Evolutionary conservation across 1,140 invertebrate species (phyloP).

Genomic region (Cephus cinctus): DNA sequence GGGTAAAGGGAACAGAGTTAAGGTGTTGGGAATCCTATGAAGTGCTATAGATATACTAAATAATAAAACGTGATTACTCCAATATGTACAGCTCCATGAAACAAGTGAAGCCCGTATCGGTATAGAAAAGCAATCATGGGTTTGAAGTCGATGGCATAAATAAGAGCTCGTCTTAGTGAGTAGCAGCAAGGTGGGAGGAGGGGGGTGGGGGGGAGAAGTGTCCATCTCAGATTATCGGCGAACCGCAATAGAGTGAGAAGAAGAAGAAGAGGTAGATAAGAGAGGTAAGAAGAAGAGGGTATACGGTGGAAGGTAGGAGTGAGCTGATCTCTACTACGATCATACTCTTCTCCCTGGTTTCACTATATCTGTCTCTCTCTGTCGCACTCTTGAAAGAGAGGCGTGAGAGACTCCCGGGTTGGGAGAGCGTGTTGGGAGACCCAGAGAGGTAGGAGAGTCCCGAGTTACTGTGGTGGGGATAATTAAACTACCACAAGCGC

Average conservation of each 20-base stretch:
- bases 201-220: neutral
- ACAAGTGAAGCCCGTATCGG: neutral
- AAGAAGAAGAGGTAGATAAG: neutral
- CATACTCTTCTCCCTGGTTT: too few species aligned
- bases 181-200: neutral
- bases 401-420: slow-evolving; percentile 16
- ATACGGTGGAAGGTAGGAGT: too few species aligned
- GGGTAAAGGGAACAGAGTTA: too few species aligned
- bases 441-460: slow-evolving; percentile 13
- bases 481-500: slow-evolving; percentile 47
- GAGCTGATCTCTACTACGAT: too few species aligned
- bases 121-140: neutral
- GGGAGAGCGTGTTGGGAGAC: slow-evolving; percentile 20
- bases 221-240: neutral
- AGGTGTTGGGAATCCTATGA: too few species aligned
- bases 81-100: too few species aligned
- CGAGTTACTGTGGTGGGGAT: slow-evolving; percentile 36
- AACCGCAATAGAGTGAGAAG: neutral
- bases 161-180: too few species aligned
- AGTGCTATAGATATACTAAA: too few species aligned
- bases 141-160: too few species aligned
- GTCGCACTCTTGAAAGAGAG: too few species aligned
- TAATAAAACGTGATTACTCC: too few species aligned
- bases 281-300: neutral
- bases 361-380: too few species aligned